Evolutionary conservation across 2,113 vertebrate species (phyloP), one percentile per base, ranked within the genome.

Genomic region (Nannobrachium achirus): DNA sequence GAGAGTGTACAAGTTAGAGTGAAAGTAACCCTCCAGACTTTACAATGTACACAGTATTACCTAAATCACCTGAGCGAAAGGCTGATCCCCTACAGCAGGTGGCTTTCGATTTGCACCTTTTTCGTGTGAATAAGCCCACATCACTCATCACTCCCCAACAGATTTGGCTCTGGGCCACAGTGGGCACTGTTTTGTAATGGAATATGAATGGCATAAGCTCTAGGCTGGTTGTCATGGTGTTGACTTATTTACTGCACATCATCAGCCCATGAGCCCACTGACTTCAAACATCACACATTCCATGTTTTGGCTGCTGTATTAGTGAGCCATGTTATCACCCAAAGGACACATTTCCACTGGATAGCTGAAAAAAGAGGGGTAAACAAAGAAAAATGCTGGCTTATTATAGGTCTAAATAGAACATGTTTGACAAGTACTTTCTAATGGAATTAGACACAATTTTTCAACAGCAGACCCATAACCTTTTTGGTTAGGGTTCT

Each of bases 221-320:
- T 49, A 3, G 69, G 79, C 86, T 80, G 86, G 25, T 85, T 86
- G 74, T 82, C 80, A 86, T 86, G 82, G 80, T 73, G 75, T 84
- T 78, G 61, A 82, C 75, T 84, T 86, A 86, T 88, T 86, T 91
- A 88, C 75, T 80, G 84, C 83, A 82, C 66, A 78, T 86, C 77
- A 79, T 86, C 77, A 79, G 74, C 73, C 75, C 25, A 33, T 86
- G 75, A 79, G 74, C 73, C 75, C 64, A 68, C 70, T 81, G 79
- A 74, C 83, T 83, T 87, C 70, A 86, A 84, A 78, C 74, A 76
- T 73, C 14, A 40, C 20, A n/a, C 60, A 56, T 40, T 46, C 45
- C 66, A 60, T 6, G 0, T 75, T 73, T 78, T 71, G 45, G 76
- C 82, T 85, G 78, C 75, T 69, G 71, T 74, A 75, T 76, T 79